Base-by-base conservation (phyloP, 64 coral and sea anemone genomes). In the Porites australiensis region DNA sequence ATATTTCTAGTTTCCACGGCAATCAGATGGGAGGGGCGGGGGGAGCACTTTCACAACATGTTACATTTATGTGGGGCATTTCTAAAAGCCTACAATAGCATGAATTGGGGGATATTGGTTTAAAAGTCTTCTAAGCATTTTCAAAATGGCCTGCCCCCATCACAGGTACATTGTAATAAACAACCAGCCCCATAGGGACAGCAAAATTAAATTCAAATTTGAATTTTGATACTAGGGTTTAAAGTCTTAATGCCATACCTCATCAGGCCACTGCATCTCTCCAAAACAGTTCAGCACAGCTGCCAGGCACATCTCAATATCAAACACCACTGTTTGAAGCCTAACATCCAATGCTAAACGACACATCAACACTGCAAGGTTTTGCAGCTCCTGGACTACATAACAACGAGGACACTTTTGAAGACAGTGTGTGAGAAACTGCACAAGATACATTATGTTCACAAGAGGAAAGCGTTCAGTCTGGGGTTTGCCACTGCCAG, bases 241-340 rank as follows among this genome's bases (percentile, higher is more conserved):
- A 37, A 37, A 37, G 27, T 0, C 27, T 37, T 37, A 37, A 37
- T 67, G 4, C 23, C 54, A 79, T 37, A 96, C 95, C 95, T 94
- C 86, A 72, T 97, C 95, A 27, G 91, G 72, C 95, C 95, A 97
- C 44, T 94, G 95, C 14, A 63, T 83, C 15, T 72, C 44, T 6
- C 88, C 88, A 94, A 94, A 97, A 61, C 88, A 97, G 21, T 94
- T 65, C 58, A 97, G 74, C 43, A 88, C 48, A 20, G 87, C 92
- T 45, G 77, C 88, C 87, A 97, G 81, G n/a, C 92, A 97, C 88
- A 93, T 94, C 83, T 94, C 87, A 64, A 97, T 77, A 63, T 97
- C 95, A 83, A 97, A 94, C 68, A 91, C 74, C 5, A 94, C 19
- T 63, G 61, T 79, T 20, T 97, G 95, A 50, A 97, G 74, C 49